Conservation (phyloP, 2,797 vertebrate species). For the Rhinichthys osculus region DNA sequence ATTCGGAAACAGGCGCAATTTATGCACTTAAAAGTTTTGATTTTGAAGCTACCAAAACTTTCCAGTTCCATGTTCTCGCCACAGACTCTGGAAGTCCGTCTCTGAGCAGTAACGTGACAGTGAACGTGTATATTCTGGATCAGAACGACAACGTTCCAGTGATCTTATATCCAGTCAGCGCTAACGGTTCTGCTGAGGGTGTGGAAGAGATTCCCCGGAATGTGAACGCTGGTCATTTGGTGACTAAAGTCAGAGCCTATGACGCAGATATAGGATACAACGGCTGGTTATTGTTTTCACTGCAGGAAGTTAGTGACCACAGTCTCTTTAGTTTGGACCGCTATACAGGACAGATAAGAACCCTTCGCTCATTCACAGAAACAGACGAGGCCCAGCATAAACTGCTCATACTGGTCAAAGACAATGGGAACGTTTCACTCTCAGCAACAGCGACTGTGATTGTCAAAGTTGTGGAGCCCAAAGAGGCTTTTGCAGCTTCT, state of each 20-base stretch:
- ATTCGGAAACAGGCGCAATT: slow-evolving; percentile 64
- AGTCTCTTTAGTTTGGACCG: slow-evolving; percentile 61
- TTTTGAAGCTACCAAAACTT: slow-evolving; percentile 63
- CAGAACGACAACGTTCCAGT: slow-evolving; percentile 55
- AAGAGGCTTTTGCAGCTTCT: slow-evolving; percentile 62
- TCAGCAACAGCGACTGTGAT: slow-evolving; percentile 62
- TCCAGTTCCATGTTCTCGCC: slow-evolving; percentile 61
- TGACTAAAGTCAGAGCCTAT: slow-evolving; percentile 67
- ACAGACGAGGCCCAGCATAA: slow-evolving; percentile 61
- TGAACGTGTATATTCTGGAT: slow-evolving; percentile 65
- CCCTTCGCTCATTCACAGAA: slow-evolving; percentile 66
- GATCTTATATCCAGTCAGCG: slow-evolving; percentile 62
- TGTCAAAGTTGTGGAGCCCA: slow-evolving; percentile 63
- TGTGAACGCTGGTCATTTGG: slow-evolving; percentile 65
- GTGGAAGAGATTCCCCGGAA: slow-evolving; percentile 61
- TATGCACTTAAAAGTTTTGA: slow-evolving; percentile 67
- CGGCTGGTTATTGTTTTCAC: slow-evolving; percentile 68
- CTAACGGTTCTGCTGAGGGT: slow-evolving; percentile 53
- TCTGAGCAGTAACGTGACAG: slow-evolving; percentile 56
- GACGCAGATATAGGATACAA: slow-evolving; percentile 73
- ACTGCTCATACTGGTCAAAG: slow-evolving; percentile 56
- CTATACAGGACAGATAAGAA: slow-evolving; percentile 65
- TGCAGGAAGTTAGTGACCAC: slow-evolving; percentile 57
- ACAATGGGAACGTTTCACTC: slow-evolving; percentile 42
- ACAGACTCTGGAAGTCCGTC: slow-evolving; percentile 52